phyloP scores from a whole-genome alignment of 2,797 vertebrate species.

The Selene dorsalis region DNA sequence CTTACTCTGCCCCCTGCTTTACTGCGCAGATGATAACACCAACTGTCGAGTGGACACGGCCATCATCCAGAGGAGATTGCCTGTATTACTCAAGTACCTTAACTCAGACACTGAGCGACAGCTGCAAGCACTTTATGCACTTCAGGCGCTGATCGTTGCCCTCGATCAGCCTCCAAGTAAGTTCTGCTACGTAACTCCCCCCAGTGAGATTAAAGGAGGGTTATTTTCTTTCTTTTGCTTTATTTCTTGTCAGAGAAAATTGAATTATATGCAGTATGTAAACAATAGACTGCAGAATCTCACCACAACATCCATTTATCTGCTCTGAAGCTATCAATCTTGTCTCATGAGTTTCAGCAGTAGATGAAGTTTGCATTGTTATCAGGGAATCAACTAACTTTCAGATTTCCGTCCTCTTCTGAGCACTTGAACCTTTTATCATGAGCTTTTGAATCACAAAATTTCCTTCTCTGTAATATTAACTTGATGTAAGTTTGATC shows the following conservation, averaged over 20 bases:
- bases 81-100: constrained; percentile 98
- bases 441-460: not conserved
- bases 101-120: constrained; percentile 98
- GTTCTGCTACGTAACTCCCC: constrained; percentile 66
- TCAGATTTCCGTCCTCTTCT: not conserved
- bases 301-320: not conserved
- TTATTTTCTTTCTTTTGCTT: not conserved
- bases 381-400: not conserved
- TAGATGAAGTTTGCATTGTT: not conserved
- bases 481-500: not conserved
- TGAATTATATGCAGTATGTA: too few relatives aligned
- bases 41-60: constrained; percentile 94
- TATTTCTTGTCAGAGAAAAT: not conserved
- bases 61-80: constrained; percentile 95
- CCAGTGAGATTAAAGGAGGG: not conserved
- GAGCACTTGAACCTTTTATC: not conserved
- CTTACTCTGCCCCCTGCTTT: constrained; percentile 52
- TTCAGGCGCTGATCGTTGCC: constrained; percentile 97
- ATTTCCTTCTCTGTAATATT: not conserved
- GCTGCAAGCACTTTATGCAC: constrained; percentile 99
- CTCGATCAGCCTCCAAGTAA: constrained; percentile 99
- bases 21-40: constrained; percentile 88
- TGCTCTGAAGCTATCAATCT: not conserved
- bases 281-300: not conserved
- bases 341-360: not conserved